phyloP scores from a whole-genome alignment of 2,888 invertebrate species.

The Hybos culiciformis region DNA sequence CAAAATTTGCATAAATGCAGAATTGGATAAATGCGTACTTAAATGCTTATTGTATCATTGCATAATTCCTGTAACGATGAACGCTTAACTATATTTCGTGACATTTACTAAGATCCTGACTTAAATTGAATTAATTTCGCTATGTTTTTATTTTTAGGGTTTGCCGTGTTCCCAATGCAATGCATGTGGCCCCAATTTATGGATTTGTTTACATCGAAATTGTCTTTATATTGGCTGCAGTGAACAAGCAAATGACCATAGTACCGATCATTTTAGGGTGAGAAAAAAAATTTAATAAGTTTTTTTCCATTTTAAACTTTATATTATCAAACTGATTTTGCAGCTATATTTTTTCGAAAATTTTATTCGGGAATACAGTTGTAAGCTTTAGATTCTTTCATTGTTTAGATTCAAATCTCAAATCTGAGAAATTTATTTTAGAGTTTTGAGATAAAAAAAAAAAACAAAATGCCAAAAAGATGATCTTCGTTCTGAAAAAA shows the following conservation, averaged over 20 bases:
- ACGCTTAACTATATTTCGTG: neutral
- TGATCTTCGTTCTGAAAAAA: no score
- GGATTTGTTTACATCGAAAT: slow-evolving; percentile 70
- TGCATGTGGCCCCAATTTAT: slow-evolving; percentile 61
- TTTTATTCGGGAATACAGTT: no score
- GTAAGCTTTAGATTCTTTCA: no score
- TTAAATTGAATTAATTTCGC: neutral
- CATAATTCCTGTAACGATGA: neutral
- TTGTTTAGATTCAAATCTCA: no score
- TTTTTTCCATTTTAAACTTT: no score
- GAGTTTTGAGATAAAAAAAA: no score
- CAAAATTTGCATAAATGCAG: neutral
- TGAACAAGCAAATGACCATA: slow-evolving; percentile 69
- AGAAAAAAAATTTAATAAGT: slow-evolving; percentile 5
- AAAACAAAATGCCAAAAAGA: no score
- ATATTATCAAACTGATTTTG: no score
- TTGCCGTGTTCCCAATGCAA: slow-evolving; percentile 58
- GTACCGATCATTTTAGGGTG: slow-evolving; percentile 64
- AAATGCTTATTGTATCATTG: neutral
- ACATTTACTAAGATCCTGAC: neutral
- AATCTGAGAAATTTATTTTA: no score
- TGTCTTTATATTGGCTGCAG: slow-evolving; percentile 76
- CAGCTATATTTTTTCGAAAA: no score
- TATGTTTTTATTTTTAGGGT: slow-evolving; percentile 30
- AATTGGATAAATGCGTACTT: neutral